These are phyloP conservation scores for Ceryle rudis DNA, from an alignment of 2,797 vertebrate genomes.

Conservation along the genomic window DNA sequence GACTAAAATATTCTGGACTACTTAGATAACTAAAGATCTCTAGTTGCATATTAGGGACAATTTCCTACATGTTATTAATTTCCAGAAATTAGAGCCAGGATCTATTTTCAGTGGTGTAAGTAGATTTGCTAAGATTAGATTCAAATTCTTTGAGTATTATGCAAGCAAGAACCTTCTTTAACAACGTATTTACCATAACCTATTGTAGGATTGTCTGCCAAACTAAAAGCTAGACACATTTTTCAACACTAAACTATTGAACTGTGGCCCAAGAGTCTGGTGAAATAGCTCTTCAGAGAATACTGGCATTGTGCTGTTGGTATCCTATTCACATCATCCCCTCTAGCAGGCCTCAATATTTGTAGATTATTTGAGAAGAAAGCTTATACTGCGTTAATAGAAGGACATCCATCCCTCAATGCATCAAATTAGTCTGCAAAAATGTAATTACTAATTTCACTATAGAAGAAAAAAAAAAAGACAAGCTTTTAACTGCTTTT, in stretches of 20 bases:
- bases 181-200: background rate
- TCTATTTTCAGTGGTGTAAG: background rate
- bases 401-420: background rate
- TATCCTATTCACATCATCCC: background rate
- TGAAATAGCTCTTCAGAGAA: constrained; percentile 7
- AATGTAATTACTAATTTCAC: background rate
- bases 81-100: background rate
- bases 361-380: background rate
- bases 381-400: background rate
- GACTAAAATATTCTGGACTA: background rate
- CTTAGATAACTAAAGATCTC: background rate
- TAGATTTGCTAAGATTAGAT: background rate
- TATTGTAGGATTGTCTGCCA: background rate
- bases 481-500: background rate
- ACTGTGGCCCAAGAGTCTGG: background rate
- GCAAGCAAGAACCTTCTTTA: background rate
- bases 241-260: constrained; percentile 8
- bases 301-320: background rate
- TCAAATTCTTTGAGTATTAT: background rate
- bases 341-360: background rate
- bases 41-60: background rate
- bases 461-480: background rate
- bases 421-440: background rate
- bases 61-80: background rate
- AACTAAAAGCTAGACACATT: constrained; percentile 25